Evolutionary conservation across 1,140 invertebrate genomes (phyloP), one percentile per base, ranked within the genome.

Genomic region (Psilanteris sp.): DNA sequence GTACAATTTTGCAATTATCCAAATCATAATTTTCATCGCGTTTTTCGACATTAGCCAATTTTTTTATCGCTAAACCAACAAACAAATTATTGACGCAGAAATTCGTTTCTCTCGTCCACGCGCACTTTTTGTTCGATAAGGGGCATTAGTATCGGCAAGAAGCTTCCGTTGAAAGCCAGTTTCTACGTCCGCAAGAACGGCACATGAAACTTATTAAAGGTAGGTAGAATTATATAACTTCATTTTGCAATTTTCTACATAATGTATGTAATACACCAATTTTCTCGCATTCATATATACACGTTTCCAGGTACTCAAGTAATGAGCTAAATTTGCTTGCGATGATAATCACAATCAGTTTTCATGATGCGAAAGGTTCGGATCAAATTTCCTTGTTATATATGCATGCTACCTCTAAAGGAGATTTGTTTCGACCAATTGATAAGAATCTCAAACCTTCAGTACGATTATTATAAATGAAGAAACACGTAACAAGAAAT

Each of bases 341-440:
- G n/a, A n/a, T 22, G 39, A 54, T 43, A n/a, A 54, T 46, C 32
- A 70, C 41, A 29, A 71, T 61, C 39, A 27, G 46, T 44, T 71
- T 14, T n/a, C 36, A 61, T 61, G 55, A 52, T 44, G 37, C 29
- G 18, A 61, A 24, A 37, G 44, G 32, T 37, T 71, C 18, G 46
- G 18, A 59, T 71, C 66, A 61, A 61, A 71, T 71, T 71, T 71
- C 37, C 54, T 52, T 31, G 54, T 61, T 71, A 61, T 16, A 24
- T 54, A 61, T 54, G 27, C 31, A 54, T 16, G 55, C 27, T 54
- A 37, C 39, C 9, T 44, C 22, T 46, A 44, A 54, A 71, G 10
- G 36, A 70, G 54, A 59, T 70, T 70, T 52, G 41, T 70, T 70
- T 52, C 36, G 34, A 59, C 44, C 59, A 70, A 70, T 70, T 68